phyloP scores from a whole-genome alignment of 2,113 vertebrate species.

The Colossoma macropomum region DNA sequence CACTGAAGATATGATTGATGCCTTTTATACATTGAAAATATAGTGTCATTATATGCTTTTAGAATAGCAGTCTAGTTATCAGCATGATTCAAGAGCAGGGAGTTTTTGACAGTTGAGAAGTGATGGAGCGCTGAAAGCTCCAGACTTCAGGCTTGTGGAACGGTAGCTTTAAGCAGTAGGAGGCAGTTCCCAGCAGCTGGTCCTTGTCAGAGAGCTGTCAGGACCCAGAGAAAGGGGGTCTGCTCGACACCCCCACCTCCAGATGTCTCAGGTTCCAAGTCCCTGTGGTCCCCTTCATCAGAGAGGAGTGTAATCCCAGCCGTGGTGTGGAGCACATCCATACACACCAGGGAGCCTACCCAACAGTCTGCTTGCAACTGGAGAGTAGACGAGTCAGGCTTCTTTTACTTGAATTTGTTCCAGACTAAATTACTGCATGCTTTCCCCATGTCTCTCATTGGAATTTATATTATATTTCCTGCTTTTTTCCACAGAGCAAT shows the following conservation, averaged over 20 bases:
- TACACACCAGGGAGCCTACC: slow-evolving; percentile 56
- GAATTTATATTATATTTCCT: slow-evolving; percentile 26
- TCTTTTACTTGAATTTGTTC: slow-evolving; percentile 14
- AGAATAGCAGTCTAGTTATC: background rate
- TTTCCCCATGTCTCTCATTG: slow-evolving; percentile 21
- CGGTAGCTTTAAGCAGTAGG: slow-evolving; percentile 56
- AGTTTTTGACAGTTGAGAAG: slow-evolving; percentile 24
- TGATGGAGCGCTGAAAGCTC: slow-evolving; percentile 32
- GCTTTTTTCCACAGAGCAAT: background rate
- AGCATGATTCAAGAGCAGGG: background rate
- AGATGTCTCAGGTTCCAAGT: slow-evolving; percentile 60
- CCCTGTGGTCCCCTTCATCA: slow-evolving; percentile 54
- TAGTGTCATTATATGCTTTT: background rate
- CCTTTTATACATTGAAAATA: background rate
- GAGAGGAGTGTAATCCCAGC: slow-evolving; percentile 46
- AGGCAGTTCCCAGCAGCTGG: slow-evolving; percentile 63
- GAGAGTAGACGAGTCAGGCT: slow-evolving; percentile 17
- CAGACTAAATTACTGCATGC: slow-evolving; percentile 39
- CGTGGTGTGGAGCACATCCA: slow-evolving; percentile 33
- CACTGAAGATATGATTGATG: background rate
- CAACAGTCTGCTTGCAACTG: slow-evolving; percentile 47
- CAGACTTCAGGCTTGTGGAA: slow-evolving; percentile 43
- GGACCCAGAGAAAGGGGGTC: slow-evolving; percentile 50
- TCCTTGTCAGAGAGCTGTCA: slow-evolving; percentile 71
- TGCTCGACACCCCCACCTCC: slow-evolving; percentile 57